Percentiles rank a stretch among this genome's conserved stretches.
Conservation (phyloP, 2,888 invertebrate species). For the Zygothrica quintamaculata region DNA sequence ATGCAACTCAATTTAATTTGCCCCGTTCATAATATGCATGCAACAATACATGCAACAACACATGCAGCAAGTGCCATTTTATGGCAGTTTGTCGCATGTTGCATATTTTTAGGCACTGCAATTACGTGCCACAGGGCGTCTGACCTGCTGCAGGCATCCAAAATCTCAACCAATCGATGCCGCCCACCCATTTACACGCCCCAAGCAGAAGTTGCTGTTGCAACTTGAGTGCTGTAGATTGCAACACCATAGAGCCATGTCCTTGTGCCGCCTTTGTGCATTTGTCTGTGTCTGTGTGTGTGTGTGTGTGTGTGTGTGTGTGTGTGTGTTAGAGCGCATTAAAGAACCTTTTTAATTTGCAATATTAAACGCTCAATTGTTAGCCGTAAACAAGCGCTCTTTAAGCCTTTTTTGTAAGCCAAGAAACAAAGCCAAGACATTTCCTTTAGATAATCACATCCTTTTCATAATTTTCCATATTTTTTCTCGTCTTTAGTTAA, state of each 20-base stretch:
- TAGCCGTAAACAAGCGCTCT: slow-evolving; percentile 21
- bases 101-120: slow-evolving; percentile 64
- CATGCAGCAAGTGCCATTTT: slow-evolving; percentile 16
- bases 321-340: slow-evolving; percentile 6
- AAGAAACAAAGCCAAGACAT: no score
- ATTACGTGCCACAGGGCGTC: slow-evolving; percentile 64
- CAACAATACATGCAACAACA: slow-evolving; percentile 42
- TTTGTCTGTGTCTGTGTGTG: not conserved
- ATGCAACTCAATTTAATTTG: slow-evolving; percentile 79
- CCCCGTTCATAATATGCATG: slow-evolving; percentile 51
- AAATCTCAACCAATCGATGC: slow-evolving; percentile 53
- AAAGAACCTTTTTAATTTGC: slow-evolving; percentile 46
- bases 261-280: slow-evolving; percentile 25
- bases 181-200: slow-evolving; percentile 32
- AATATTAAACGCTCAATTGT: slow-evolving; percentile 58
- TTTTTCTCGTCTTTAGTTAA: no score
- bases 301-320: not conserved
- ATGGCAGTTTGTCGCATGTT: slow-evolving; percentile 31
- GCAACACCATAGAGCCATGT: slow-evolving; percentile 41
- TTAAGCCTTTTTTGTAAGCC: no score
- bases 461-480: no score
- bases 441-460: no score
- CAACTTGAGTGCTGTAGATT: slow-evolving; percentile 23
- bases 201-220: slow-evolving; percentile 17
- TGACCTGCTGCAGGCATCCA: slow-evolving; percentile 71